Evolutionary conservation across 37 sponge, comb jelly and placozoan genomes (phyloP).

Genomic region (Halisarca cf. caerulea): DNA sequence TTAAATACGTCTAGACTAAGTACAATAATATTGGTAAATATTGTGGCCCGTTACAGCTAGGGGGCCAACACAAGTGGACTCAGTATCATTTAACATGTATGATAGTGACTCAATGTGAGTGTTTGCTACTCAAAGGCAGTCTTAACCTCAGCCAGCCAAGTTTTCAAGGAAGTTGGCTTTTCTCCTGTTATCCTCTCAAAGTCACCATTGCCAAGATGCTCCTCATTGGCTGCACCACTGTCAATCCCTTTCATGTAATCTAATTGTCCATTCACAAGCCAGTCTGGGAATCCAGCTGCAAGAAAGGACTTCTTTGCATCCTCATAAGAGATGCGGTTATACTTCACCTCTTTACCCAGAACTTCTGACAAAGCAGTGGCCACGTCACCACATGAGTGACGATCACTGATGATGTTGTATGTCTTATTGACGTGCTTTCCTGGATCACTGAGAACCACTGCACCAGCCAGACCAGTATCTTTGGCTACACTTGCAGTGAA

Average conservation of each 20-base stretch:
- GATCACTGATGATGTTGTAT: constrained; percentile 50
- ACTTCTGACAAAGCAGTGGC: constrained; percentile 24
- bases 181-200: constrained; percentile 55
- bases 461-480: constrained; percentile 52
- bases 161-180: constrained; percentile 49
- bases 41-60: no score
- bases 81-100: no score
- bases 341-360: constrained; percentile 45
- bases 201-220: background rate
- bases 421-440: constrained; percentile 34
- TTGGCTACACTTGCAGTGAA: constrained; percentile 31
- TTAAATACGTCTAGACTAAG: no score
- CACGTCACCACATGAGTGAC: constrained; percentile 36
- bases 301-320: constrained; percentile 41
- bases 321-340: constrained; percentile 32
- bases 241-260: constrained; percentile 45
- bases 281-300: constrained; percentile 33
- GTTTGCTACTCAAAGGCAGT: constrained; percentile 32
- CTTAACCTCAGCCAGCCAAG: constrained; percentile 35
- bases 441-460: constrained; percentile 41
- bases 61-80: no score
- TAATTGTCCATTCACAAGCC: constrained; percentile 38
- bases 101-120: no score
- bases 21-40: no score
- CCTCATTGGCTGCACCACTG: constrained; percentile 1